Percentiles rank a stretch among this genome's conserved stretches.
These are phyloP conservation scores for Alosa sapidissima DNA, from an alignment of 2,797 vertebrate species.

Conservation along the genomic window DNA sequence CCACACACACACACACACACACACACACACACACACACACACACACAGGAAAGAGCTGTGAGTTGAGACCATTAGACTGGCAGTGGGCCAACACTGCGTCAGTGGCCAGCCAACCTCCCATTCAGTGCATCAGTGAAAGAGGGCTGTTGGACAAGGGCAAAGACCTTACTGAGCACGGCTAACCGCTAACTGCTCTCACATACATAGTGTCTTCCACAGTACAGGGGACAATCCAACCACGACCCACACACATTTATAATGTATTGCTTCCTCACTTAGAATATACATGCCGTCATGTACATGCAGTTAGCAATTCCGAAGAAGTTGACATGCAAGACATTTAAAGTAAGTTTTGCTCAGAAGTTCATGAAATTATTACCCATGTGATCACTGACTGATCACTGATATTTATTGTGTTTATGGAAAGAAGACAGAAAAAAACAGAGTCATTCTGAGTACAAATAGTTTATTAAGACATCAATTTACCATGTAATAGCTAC, in stretches of 20 bases:
- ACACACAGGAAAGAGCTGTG: constrained; percentile 22
- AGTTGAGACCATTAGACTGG: constrained; percentile 18
- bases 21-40: constrained; percentile 29
- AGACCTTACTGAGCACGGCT: background rate
- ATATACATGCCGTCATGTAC: background rate
- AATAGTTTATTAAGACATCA: constrained; percentile 16
- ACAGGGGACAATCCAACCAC: background rate
- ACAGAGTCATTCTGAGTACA: background rate
- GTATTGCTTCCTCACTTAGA: background rate
- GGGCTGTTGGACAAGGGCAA: constrained; percentile 7
- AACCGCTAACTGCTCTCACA: background rate
- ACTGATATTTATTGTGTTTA: background rate
- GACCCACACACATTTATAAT: background rate
- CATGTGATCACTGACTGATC: background rate
- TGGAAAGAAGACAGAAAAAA: background rate
- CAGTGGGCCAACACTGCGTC: constrained; percentile 11
- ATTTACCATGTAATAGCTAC: constrained; percentile 22
- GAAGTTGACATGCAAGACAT: background rate
- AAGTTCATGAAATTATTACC: background rate
- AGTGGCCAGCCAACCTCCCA: constrained; percentile 7
- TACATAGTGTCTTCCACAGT: background rate
- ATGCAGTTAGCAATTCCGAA: background rate
- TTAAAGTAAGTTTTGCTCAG: background rate
- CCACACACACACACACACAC: constrained; percentile 32
- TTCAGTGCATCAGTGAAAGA: background rate